Evolutionary conservation across 2,888 invertebrate genomes (phyloP), one percentile per base, ranked within the genome.

Genomic region (Oegoconia quadripuncta): DNA sequence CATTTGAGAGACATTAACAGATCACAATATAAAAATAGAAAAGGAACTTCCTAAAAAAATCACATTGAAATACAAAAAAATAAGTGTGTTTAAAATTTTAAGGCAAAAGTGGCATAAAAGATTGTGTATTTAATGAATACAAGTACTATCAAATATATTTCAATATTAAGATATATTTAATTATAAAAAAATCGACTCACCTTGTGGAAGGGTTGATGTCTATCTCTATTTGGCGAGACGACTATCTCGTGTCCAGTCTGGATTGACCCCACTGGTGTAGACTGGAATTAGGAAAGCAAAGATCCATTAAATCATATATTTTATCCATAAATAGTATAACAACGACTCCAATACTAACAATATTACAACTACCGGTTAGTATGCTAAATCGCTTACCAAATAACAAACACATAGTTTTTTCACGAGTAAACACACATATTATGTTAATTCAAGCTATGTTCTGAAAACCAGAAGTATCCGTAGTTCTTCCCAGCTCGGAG

Each of bases 231-330:
- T 55, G 96, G 96, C 61, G 97, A 96, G 60, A 95, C 93, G 55
- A 97, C 93, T 56, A 95, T 93, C 88, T 97, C 97, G 76, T 96
- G 96, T 61, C 94, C 94, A 56, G 96, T 96, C 88, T 95, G 96
- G 70, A 96, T 89, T 34, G 97, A 96, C 70, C 96, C 96, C 71
- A 97, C 95, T 46, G 97, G 96, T 50, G 97, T 97, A 55, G 96
- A 96, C 97, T 97, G 92, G 52, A 90, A 90, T 49, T 23, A 55
- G 55, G 72, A 48, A 42, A 46, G n/a, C n/a, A n/a, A 37, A 11
- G n/a, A 25, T 12, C 32, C 44, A 48, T n/a, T 26, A 34, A 29
- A 22, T 9, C 22, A 22, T 22, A 18, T 5, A 12, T 31, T 12
- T 15, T 28, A 28, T 14, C 3, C n/a, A 3, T 14, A 14, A 14